Evolutionary conservation across 2,797 vertebrate species (phyloP), one percentile per base, ranked within the genome.

Genomic region (Silurus aristotelis): DNA sequence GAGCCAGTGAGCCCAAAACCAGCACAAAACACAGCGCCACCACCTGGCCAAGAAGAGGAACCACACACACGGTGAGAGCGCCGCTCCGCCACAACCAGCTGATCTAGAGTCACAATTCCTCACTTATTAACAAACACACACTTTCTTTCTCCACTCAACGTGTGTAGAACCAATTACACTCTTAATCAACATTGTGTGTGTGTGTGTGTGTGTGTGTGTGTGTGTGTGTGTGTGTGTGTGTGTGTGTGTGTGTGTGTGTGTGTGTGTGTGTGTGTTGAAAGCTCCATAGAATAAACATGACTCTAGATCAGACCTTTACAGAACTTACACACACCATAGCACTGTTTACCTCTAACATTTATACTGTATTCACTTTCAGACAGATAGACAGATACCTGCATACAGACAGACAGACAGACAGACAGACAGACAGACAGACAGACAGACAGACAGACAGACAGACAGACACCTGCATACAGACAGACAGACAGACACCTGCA

Each of bases 1-100:
- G 97, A 89, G 97, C 95, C 79, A 99, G 93, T 90, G 98, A 98
- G 90, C 98, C 98, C 94, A 99, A 94, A 91, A 99, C 97, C 93
- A 99, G 95, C 88, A 99, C 95, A 2, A 99, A 99, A 92, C 98
- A 99, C 93, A 99, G 88, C 82, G 94, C 97, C 93, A 99, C 95
- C 94, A 99, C 97, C 98, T 99, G 95, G 89, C 70, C 72, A 73
- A 90, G 83, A 80, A 82, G 84, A 82, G 87, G 86, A 91, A 87
- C 85, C 88, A 89, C 86, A 90, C 86, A 83, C 88, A 89, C 88
- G 84, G 83, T 89, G 84, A 90, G 77, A 83, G 86, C 87, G 87
- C 89, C 83, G 83, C 84, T 83, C 84, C 87, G 76, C 78, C 85
- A 80, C 66, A 71, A 83, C 52, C 48, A 71, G 63, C 58, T 87